Evolutionary conservation across 2,797 vertebrate species (phyloP).

Genomic region (Poeciliopsis presidionis): DNA sequence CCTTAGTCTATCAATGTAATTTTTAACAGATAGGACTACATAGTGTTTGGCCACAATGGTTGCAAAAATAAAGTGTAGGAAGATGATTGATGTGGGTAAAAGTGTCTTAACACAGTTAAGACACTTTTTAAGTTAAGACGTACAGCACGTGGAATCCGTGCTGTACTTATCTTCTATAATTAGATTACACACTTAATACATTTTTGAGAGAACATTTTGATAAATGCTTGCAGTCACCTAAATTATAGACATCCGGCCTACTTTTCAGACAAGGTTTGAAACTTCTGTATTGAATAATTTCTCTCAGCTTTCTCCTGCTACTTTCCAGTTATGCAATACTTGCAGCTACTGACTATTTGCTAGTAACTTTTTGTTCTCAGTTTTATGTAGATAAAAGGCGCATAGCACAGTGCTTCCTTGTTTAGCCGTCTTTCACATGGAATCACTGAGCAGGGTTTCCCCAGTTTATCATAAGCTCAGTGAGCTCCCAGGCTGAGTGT

Average conservation of each 20-base stretch:
- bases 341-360: background rate
- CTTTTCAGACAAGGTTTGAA: background rate
- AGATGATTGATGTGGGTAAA: conserved; percentile 16
- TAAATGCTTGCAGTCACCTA: background rate
- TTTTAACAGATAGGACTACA: conserved; percentile 15
- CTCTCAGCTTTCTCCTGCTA: background rate
- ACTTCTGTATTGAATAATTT: background rate
- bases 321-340: background rate
- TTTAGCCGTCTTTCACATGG: background rate
- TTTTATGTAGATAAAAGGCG: background rate
- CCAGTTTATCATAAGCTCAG: too few species aligned
- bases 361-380: background rate
- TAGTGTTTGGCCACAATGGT: background rate
- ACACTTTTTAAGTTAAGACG: too few species aligned
- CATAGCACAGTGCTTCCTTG: background rate
- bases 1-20: conserved; percentile 16
- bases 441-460: background rate
- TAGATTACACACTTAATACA: conserved; percentile 8
- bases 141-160: background rate
- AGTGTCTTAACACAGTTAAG: conserved; percentile 11
- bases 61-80: background rate
- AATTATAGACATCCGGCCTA: background rate
- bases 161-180: conserved; percentile 14
- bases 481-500: too few species aligned
- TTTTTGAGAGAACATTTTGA: conserved; percentile 3